These are phyloP conservation scores for Meandrusa payeni DNA, from an alignment of 2,888 invertebrate genomes.

Conservation along the genomic window DNA sequence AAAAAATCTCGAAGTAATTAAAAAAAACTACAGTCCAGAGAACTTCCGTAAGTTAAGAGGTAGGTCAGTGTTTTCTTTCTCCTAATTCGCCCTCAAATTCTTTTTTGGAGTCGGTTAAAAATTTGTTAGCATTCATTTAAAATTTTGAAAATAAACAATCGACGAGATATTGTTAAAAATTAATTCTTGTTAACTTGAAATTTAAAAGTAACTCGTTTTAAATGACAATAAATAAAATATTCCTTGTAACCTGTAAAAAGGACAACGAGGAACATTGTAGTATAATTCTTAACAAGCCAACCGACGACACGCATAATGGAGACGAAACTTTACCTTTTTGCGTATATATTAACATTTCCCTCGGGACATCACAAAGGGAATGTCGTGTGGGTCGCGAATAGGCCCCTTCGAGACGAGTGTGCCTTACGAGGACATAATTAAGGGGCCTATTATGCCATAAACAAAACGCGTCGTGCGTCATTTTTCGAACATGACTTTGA, in stretches of 20 bases:
- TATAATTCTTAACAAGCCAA: constrained; percentile 7
- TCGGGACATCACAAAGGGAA: constrained; percentile 20
- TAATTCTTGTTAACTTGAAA: too few relatives aligned
- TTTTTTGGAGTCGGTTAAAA: too few relatives aligned
- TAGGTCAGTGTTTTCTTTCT: too few relatives aligned
- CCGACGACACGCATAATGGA: constrained; percentile 3
- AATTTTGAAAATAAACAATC: too few relatives aligned
- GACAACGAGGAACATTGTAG: constrained; percentile 4
- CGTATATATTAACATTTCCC: constrained; percentile 20
- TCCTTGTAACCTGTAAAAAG: neutral
- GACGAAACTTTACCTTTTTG: constrained; percentile 17
- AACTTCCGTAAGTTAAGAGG: too few relatives aligned
- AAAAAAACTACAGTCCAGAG: too few relatives aligned
- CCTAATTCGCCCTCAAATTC: too few relatives aligned
- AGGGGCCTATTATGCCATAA: constrained; percentile 35
- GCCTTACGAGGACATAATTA: constrained; percentile 20
- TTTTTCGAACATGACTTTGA: constrained; percentile 40
- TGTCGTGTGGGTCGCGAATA: constrained; percentile 16
- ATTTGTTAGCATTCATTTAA: too few relatives aligned
- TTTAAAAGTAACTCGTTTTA: neutral
- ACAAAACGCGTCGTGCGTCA: constrained; percentile 46
- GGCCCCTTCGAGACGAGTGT: neutral
- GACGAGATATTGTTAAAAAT: too few relatives aligned
- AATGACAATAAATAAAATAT: constrained; percentile 3
- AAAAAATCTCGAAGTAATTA: too few relatives aligned